phyloP scores from a whole-genome alignment of 2,797 vertebrate genomes.

The Hemitrygon akajei region DNA sequence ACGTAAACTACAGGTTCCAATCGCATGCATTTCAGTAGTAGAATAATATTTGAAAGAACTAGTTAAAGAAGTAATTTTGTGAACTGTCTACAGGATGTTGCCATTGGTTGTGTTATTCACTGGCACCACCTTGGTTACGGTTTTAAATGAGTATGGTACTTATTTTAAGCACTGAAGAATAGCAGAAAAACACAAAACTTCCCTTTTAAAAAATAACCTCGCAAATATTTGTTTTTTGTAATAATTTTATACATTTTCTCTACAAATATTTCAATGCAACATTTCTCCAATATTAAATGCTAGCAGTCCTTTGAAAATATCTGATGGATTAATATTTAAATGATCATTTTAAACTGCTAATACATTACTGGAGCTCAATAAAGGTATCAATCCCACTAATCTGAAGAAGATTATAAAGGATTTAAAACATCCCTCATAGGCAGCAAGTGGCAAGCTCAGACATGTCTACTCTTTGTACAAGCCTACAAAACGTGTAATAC shows the following conservation, averaged over 20 bases:
- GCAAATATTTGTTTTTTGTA: neutral
- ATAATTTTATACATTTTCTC: neutral
- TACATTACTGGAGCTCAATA: neutral
- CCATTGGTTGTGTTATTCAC: too few relatives aligned
- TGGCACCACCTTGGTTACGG: too few relatives aligned
- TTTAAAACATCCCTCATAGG: neutral
- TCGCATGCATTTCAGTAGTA: too few relatives aligned
- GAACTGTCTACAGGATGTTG: too few relatives aligned
- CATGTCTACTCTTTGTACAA: neutral
- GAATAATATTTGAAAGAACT: too few relatives aligned
- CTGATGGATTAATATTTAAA: constrained; percentile 6
- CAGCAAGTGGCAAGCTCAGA: constrained; percentile 1
- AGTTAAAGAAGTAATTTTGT: too few relatives aligned
- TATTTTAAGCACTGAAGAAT: neutral
- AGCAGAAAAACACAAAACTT: neutral
- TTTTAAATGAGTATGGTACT: too few relatives aligned
- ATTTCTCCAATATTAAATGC: neutral
- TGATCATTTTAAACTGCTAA: neutral
- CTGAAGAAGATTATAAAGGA: neutral
- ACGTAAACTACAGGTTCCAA: too few relatives aligned
- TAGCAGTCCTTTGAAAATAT: neutral
- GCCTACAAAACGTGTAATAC: neutral
- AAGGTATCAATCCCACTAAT: neutral
- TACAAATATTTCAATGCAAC: neutral
- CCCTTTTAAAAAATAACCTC: neutral